Evolutionary conservation across 2,888 invertebrate species (phyloP), one percentile per base, ranked within the genome.

Genomic region (Drosophila hamatofila): DNA sequence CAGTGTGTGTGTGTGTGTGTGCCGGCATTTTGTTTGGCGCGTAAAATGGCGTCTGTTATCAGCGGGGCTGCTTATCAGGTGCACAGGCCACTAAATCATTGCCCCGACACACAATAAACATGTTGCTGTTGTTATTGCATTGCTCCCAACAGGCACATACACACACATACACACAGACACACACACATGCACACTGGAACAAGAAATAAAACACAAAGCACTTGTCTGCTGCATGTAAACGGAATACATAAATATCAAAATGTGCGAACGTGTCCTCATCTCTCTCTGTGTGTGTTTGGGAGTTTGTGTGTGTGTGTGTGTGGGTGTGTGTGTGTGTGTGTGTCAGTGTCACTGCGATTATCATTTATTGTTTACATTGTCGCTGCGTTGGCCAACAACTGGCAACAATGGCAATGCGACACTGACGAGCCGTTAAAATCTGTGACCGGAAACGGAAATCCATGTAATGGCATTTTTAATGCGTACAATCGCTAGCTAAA

Each of bases 401-500:
- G 62, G 30, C 69, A 69, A 79, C 71, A 79, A 72, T 75, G 68
- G 66, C 44, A 23, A 25, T 52, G 62, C 59, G 59, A 62, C 65
- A 69, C 72, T 66, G 73, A 62, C 63, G 57, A 59, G 46, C 67
- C 63, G 66, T 81, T 71, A 72, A 78, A 81, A 70, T 75, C 83
- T 82, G 83, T 83, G 83, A 83, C 73, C 83, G 83, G 80, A 81
- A 82, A 81, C 77, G 71, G 75, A 80, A 76, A 81, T 76, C 54
- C 70, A 49, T 69, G 56, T 82, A 79, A 82, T 79, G 73, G 58
- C 70, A 71, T 73, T 70, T 80, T 72, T 67, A 78, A 75, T 72
- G 70, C 59, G 49, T 33, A 23, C 59, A 75, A 68, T 65, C 58
- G 58, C 44, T 27, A 37, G 59, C 72, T 49, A 41, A 70, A 71